Base-by-base conservation (phyloP, 2,797 vertebrate genomes). In the Lepilemur septentrionalis region DNA sequence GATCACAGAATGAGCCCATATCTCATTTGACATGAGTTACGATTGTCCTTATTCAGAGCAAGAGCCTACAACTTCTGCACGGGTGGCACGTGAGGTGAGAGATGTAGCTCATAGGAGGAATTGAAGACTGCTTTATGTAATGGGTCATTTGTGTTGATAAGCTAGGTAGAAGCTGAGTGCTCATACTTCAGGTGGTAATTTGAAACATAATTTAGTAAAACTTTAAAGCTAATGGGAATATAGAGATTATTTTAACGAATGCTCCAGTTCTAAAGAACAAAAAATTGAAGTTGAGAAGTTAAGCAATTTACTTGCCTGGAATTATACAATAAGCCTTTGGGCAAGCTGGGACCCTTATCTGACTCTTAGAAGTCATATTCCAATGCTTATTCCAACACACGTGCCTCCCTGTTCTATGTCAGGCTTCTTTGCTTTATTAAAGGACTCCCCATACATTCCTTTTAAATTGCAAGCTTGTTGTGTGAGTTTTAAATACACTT, bases 401-500 rank as follows among this genome's bases (percentile, higher is more conserved):
- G 52, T 28, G 25, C 4, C 9, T 63, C 6, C 13, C 5, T 55
- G 18, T 3, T 86, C 70, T 92, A 80, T 73, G 84, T 57, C 46
- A 55, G 48, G 11, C 14, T 80, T 89, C 46, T 94, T 79, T 94
- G 48, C 32, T 65, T 72, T 28, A 63, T 38, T 52, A 95, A 80
- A 61, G 15, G 11, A 80, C 48, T 89, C 13, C 35, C 22, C 0
- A 59, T 35, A 67, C 0, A 52, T 83, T 93, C 95, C 15, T 89
- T 83, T 59, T 67, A 89, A 89, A 97, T 69, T 94, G 11, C 17
- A 89, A 78, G 13, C 57, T 93, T 72, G 48, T 35, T 46, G 22
- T 82, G 23, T 73, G 80, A 94, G 14, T 61, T 94, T 89, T 89
- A 85, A 93, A 80, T 78, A 23, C 41, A 91, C 80, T 97, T 96